Evolutionary conservation across 2,888 invertebrate genomes (phyloP), one percentile per base, ranked within the genome.

Genomic region (Caenorhabditis drosophilae): DNA sequence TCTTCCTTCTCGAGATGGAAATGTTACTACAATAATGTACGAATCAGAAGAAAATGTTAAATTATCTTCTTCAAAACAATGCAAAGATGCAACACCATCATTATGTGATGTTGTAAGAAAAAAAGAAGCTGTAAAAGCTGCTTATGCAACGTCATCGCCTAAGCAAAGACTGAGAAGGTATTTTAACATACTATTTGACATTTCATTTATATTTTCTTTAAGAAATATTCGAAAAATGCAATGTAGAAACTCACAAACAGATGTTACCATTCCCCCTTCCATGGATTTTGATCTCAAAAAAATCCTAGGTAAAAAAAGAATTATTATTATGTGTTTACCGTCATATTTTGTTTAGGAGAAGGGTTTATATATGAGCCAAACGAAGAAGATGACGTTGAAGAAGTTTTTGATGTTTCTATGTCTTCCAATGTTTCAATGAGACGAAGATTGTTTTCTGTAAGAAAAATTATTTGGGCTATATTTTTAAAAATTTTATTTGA

Each of bases 131-230:
- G 40, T 50, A 12, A 67, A 61, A 20, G 56, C 53, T 3, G 60
- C 67, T 0, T 67, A 67, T 38, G 56, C 60, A 4, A 67, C 67
- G 12, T 67, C 67, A 7, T 67, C 67, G 3, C 67, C 67, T 4
- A 67, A 60, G 26, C 67, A 67, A 22, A 38, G 67, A 11, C 60
- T 56, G 0, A 48, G 60, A 20, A 59, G 52, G 64, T 49, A 16
- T 16, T 12, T 7, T 25, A 18, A 38, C 27, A 40, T 7, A 54
- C 15, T 18, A 18, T 38, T 16, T 7, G 45, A 23, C 9, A 18
- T 53, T 35, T 25, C 34, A 45, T 44, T 42, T 20, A 46, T 27
- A 16, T 34, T 31, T 20, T 35, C 36, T 48, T 63, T 52, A 54
- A 58, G 64, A 20, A 51, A 52, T 18, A 27, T 60, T 3, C 44